A percentile compares a stretch with the other conserved stretches of the same genome.
phyloP scores from a whole-genome alignment of 1,140 invertebrate genomes.

The Cyrtorhinus lividipennis region DNA sequence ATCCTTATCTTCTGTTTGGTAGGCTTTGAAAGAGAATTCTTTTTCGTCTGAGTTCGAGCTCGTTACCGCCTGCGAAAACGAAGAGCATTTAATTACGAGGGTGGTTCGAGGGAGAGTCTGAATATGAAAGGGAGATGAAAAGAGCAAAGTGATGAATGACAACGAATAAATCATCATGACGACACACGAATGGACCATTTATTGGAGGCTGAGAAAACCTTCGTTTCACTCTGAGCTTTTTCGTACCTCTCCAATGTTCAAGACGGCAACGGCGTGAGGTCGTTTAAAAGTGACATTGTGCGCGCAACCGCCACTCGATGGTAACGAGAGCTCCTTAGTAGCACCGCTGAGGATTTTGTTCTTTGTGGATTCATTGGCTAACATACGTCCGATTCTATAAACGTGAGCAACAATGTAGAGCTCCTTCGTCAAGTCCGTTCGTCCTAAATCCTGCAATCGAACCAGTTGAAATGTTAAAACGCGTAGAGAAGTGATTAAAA shows the following conservation, averaged over 20 bases:
- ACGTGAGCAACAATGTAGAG: slow-evolving; percentile 77
- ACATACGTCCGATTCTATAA: slow-evolving; percentile 67
- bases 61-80: not conserved
- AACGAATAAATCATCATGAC: no score
- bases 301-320: not conserved
- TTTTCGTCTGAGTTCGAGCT: slow-evolving; percentile 36
- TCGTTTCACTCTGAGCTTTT: no score
- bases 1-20: slow-evolving; percentile 79
- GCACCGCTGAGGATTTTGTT: slow-evolving; percentile 41
- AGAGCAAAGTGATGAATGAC: no score
- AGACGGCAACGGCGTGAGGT: slow-evolving; percentile 70
- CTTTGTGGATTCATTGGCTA: slow-evolving; percentile 58
- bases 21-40: slow-evolving; percentile 57
- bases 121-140: no score
- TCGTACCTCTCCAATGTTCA: slow-evolving; percentile 34
- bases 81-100: no score
- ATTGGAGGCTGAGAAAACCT: no score
- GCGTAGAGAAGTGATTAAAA: no score
- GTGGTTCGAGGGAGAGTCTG: no score
- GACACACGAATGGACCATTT: no score
- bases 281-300: slow-evolving; percentile 39
- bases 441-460: slow-evolving; percentile 54
- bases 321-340: not conserved
- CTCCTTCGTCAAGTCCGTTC: slow-evolving; percentile 63
- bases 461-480: slow-evolving; percentile 4